Percentiles rank a stretch among this genome's conserved stretches.
Evolutionary conservation across 2,797 vertebrate genomes (phyloP).

Genomic region (Neoniphon sammara): DNA sequence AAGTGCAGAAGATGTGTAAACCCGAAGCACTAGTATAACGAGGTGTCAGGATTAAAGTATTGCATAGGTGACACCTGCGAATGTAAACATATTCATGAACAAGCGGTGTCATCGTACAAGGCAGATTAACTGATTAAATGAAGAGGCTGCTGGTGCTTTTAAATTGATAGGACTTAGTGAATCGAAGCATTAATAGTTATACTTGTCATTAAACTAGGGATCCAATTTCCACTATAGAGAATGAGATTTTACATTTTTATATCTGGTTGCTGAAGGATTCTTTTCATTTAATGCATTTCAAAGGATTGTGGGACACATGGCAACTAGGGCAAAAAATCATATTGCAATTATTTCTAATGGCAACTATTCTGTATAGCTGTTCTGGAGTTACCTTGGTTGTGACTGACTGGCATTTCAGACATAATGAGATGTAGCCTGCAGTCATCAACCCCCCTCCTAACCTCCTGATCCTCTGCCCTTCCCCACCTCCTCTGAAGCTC

Average conservation of each 20-base stretch:
- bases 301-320: slow-evolving; percentile 4
- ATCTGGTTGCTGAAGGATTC: no score
- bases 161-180: not conserved
- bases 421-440: slow-evolving; percentile 45
- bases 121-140: no score
- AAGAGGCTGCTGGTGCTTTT: not conserved
- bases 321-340: no score
- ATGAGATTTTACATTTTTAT: not conserved
- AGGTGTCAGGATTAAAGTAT: no score
- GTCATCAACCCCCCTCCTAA: not conserved
- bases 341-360: not conserved
- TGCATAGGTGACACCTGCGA: no score
- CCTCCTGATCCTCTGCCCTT: slow-evolving; percentile 63
- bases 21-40: not conserved
- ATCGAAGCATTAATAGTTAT: not conserved
- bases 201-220: no score
- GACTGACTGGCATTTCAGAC: slow-evolving; percentile 49
- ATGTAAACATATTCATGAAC: no score
- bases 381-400: slow-evolving; percentile 17
- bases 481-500: not conserved
- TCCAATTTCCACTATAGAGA: not conserved
- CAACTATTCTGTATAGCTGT: not conserved
- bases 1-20: slow-evolving; percentile 4
- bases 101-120: no score
- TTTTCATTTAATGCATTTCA: no score